Evolutionary conservation across 2,888 invertebrate genomes (phyloP).

Genomic region (Pristionchus fissidentatus): DNA sequence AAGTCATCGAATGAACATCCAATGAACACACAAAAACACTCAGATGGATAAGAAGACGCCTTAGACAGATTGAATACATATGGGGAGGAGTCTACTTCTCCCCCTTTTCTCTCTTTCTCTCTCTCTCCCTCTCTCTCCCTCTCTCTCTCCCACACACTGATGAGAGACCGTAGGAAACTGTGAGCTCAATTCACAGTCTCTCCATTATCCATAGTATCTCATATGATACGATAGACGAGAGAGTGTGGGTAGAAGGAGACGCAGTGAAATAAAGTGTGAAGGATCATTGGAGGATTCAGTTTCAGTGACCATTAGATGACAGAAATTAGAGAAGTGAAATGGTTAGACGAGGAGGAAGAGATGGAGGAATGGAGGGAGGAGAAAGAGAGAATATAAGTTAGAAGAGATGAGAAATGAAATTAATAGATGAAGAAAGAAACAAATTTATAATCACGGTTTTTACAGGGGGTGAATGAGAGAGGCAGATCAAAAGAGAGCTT

Average conservation of each 20-base stretch:
- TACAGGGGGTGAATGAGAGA: too few species aligned
- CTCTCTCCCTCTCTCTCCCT: too few species aligned
- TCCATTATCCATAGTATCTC: too few species aligned
- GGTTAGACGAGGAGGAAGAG: not conserved
- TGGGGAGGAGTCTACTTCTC: not conserved
- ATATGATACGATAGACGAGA: too few species aligned
- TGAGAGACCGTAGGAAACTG: too few species aligned
- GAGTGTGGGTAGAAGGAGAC: not conserved
- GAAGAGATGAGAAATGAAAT: not conserved
- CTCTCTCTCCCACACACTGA: too few species aligned
- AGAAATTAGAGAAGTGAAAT: not conserved
- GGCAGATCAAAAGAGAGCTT: too few species aligned
- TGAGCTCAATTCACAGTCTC: too few species aligned
- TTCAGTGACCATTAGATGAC: not conserved
- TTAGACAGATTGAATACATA: constrained; percentile 25
- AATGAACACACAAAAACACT: not conserved
- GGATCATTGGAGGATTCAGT: not conserved
- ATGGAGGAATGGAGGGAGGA: not conserved
- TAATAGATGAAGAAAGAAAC: too few species aligned
- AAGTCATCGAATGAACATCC: not conserved
- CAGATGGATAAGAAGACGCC: not conserved
- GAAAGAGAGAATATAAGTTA: not conserved
- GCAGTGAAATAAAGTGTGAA: not conserved
- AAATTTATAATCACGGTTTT: too few species aligned
- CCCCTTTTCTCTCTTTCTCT: not conserved